phyloP scores from a whole-genome alignment of 2,113 vertebrate species.

The Nothobranchius furzeri region DNA sequence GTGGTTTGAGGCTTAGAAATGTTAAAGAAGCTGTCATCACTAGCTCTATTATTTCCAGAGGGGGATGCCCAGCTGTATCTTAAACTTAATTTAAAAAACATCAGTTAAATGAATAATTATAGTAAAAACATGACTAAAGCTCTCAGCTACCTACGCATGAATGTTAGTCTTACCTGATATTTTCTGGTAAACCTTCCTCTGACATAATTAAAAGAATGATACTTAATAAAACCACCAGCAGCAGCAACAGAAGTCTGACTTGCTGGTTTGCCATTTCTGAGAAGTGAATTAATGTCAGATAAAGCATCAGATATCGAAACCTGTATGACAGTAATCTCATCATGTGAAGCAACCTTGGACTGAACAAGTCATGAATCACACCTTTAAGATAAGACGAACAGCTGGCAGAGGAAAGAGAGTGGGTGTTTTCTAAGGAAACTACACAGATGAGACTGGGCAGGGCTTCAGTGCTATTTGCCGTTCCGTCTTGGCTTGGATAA shows the following conservation, averaged over 20 bases:
- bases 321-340: too few species aligned
- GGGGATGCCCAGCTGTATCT: conserved; percentile 5
- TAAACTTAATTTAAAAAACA: too few species aligned
- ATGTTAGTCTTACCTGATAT: conserved; percentile 39
- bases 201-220: conserved; percentile 11
- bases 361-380: too few species aligned
- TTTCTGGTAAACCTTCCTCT: background rate
- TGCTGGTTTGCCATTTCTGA: conserved; percentile 12
- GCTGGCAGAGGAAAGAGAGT: too few species aligned
- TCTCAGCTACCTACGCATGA: background rate
- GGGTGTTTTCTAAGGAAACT: too few species aligned
- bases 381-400: background rate
- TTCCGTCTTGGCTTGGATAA: too few species aligned
- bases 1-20: background rate
- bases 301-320: too few species aligned
- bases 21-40: accelerated
- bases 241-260: background rate
- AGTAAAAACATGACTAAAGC: too few species aligned
- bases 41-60: background rate
- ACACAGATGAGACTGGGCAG: background rate
- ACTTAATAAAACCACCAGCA: conserved; percentile 4
- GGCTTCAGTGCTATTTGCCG: background rate
- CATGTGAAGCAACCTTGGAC: too few species aligned
- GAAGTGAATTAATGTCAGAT: background rate
- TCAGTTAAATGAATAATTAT: background rate